Evolutionary conservation across 2,888 invertebrate species (phyloP), one percentile per base, ranked within the genome.

Genomic region (Xylocampa areola): DNA sequence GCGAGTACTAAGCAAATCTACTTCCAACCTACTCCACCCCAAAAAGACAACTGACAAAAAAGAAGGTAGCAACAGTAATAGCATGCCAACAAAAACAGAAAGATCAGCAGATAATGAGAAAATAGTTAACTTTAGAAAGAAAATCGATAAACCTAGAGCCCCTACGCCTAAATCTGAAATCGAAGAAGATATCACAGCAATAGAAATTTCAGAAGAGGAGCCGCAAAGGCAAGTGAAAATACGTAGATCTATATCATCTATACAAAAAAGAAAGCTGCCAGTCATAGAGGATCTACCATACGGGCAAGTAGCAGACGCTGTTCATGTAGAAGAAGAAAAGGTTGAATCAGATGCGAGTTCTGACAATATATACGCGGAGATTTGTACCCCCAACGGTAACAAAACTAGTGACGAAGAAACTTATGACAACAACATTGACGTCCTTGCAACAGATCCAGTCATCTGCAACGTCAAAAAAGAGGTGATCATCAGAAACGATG

Each of bases 301-400:
- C 66, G 96, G 96, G 7, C 95, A 96, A 87, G 96, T 96, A 4
- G 95, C 96, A 5, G 96, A 96, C 67, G 96, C 96, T 7, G 94
- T 96, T 4, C 82, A 88, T 39, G 76, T 88, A 3, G 91, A 90
- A 72, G 90, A 90, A 68, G 94, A 95, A 77, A 89, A 82, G 49
- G 72, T 86, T 27, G 91, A 92, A 64, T 89, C 90, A 0, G 94
- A 94, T 62, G 81, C 89, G 2, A 88, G 88, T 64, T 92, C 91
- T 25, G 96, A 96, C 76, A 96, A 96, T 74, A 96, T 96, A 73
- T 96, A 96, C 79, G 96, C 96, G 43, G 96, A 96, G 86, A 96
- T 96, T 55, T 96, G 96, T 68, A 80, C 90, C 33, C 91, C 94
- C 1, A 89, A 87, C 41, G 85, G 81, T 1, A 84, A 85, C 54